Base-by-base conservation (phyloP, 2,888 invertebrate genomes). In the Celastrina argiolus region DNA sequence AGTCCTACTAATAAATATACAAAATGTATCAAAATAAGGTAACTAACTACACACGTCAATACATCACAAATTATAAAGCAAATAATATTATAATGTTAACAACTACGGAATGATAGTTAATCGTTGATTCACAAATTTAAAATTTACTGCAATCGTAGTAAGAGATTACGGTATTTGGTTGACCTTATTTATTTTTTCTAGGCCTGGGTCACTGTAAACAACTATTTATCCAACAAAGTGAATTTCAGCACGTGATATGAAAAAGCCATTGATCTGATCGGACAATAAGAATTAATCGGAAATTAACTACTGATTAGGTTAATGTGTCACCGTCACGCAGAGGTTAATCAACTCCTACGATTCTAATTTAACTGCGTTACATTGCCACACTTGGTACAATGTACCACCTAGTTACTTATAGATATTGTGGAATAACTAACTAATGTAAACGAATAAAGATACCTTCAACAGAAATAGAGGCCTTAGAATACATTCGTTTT, bases 21-120 rank as follows among this genome's bases (percentile, higher is more conserved):
- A 51, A 26, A 51, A 12, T 22, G 22, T 26, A 26, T 51, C 14
- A 26, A 51, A 51, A 22, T 22, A 51, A 51, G 5, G 22, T 22
- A 51, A n/a, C n/a, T n/a, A 31, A 51, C 22, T 26, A 14, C 12
- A 22, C 26, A 22, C 26, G 22, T 51, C 4, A 51, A 22, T 22
- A 51, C 22, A 51, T 22, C 51, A 51, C 12, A 51, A 51, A 14
- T 51, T 51, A 51, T 22, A 51, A 51, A 51, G 51, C 22, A 51
- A 51, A 51, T 51, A 14, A 51, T 22, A 51, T 26, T 14, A 26
- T 10, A 51, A 26, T 51, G 51, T 51, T 51, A 26, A 51, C 51
- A 51, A 51, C 22, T 51, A 51, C 22, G 51, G 51, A 51, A 51
- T 51, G 51, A 51, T 26, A 22, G 12, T 51, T 51, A 26, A 26